These are phyloP conservation scores for Sebastes variabilis DNA, from an alignment of 2,797 vertebrate genomes.

Conservation along the genomic window DNA sequence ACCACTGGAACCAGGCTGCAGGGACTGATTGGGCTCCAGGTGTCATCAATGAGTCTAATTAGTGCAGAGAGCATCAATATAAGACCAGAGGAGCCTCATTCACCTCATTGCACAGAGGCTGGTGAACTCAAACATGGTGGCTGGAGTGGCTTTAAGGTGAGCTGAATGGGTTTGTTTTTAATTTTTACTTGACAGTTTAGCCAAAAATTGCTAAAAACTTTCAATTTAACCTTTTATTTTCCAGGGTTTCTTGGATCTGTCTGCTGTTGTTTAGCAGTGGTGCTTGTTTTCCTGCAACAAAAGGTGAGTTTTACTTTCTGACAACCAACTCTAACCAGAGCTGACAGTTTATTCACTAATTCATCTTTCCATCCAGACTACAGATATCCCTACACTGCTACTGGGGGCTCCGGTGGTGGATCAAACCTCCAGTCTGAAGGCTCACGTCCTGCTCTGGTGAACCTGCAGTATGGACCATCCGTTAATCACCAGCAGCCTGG, in stretches of 20 bases:
- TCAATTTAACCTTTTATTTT: neutral
- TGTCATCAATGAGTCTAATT: neutral
- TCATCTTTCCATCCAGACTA: neutral
- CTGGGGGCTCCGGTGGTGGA: neutral
- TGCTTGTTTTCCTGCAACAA: neutral
- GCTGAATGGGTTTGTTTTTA: neutral
- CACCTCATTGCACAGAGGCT: neutral
- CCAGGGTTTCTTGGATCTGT: constrained; percentile 19
- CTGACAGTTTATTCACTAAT: neutral
- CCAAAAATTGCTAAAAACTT: neutral
- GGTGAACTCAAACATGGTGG: neutral
- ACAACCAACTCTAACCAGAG: neutral
- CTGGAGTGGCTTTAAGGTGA: neutral
- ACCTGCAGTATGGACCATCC: neutral
- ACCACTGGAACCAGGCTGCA: neutral
- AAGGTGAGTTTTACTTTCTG: neutral
- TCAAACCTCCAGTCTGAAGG: neutral
- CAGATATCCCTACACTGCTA: neutral
- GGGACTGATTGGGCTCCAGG: neutral
- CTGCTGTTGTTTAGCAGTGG: neutral
- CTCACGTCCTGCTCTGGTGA: neutral
- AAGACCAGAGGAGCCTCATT: neutral
- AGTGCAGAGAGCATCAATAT: neutral
- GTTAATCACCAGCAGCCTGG: neutral
- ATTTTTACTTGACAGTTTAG: too few relatives aligned